Base-by-base conservation (phyloP, 2,113 vertebrate species). In the Sander lucioperca region DNA sequence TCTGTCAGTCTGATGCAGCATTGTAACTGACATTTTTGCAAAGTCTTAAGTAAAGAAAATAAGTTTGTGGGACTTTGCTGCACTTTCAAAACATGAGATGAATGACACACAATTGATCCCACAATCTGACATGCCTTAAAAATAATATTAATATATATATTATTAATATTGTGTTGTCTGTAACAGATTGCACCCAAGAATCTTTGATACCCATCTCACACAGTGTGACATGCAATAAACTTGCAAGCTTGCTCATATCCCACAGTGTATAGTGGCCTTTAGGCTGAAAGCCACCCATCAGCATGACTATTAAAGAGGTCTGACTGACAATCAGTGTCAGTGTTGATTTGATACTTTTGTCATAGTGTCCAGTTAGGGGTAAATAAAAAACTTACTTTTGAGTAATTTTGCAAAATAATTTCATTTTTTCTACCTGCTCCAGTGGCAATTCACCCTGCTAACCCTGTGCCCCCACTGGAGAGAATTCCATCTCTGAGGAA, bases 91-190 rank as follows among this genome's bases (percentile, higher is more conserved):
- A 33, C 56, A 56, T 14, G 36, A 66, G 36, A 43, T 64, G 48
- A 33, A 39, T 27, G 61, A 15, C 2, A 5, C 9, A 9, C 27
- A 54, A 53, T 62, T 62, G 33, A 79, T 71, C 57, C 43, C 45
- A 50, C 51, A 54, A 54, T 82, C 51, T 43, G 43, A 50, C 21
- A 50, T 45, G 69, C 45, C 19, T 74, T 25, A 77, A 16, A 71
- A 51, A 14, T 39, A 58, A 48, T 45, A n/a, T n/a, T n/a, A n/a
- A n/a, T n/a, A n/a, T n/a, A n/a, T n/a, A n/a, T n/a, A n/a, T n/a
- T n/a, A n/a, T n/a, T 39, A 58, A 48, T 45, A 45, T 15, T 21
- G 59, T 25, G 33, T 58, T 7, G 53, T 66, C 59, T 72, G 25
- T 62, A 48, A 66, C 8, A 57, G 73, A 39, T 66, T 67, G 53